Conservation (phyloP, 2,797 vertebrate genomes). For the Australoheros facetus region DNA sequence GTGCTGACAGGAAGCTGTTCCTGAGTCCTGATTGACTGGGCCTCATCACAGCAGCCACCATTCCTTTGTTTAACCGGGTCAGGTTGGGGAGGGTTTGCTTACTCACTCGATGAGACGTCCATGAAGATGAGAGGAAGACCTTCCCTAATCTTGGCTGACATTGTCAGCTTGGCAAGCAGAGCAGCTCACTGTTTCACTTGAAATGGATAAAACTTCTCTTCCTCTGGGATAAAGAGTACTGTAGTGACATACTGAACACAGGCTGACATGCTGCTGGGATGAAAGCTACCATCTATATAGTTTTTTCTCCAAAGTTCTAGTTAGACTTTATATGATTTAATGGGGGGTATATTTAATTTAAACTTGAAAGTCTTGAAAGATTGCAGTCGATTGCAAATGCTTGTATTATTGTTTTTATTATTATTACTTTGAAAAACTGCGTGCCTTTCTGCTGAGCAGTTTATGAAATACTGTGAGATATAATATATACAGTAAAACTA, state of each 20-base stretch:
- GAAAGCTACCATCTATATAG: not conserved
- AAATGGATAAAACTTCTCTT: constrained; percentile 32
- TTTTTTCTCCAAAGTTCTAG: not conserved
- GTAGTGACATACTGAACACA: constrained; percentile 1
- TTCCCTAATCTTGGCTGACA: constrained; percentile 81
- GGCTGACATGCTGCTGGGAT: not conserved
- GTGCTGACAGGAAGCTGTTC: constrained; percentile 71
- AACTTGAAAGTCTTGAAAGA: not conserved
- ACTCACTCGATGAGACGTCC: constrained; percentile 74
- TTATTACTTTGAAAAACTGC: not conserved
- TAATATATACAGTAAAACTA: not conserved
- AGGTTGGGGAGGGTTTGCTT: constrained; percentile 73
- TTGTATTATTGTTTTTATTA: not conserved
- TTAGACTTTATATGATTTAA: not conserved
- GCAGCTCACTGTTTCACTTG: constrained; percentile 25
- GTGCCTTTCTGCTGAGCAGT: no score
- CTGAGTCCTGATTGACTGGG: constrained; percentile 71
- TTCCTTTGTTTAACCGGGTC: constrained; percentile 77
- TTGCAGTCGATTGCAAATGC: not conserved
- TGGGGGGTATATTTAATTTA: not conserved
- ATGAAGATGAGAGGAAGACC: constrained; percentile 76
- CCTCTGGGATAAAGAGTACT: constrained; percentile 28
- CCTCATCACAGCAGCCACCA: constrained; percentile 60
- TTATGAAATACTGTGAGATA: not conserved
- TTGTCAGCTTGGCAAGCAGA: constrained; percentile 66